Base-by-base conservation (phyloP, 2,888 invertebrate genomes). In the Cremastinae sp. region DNA sequence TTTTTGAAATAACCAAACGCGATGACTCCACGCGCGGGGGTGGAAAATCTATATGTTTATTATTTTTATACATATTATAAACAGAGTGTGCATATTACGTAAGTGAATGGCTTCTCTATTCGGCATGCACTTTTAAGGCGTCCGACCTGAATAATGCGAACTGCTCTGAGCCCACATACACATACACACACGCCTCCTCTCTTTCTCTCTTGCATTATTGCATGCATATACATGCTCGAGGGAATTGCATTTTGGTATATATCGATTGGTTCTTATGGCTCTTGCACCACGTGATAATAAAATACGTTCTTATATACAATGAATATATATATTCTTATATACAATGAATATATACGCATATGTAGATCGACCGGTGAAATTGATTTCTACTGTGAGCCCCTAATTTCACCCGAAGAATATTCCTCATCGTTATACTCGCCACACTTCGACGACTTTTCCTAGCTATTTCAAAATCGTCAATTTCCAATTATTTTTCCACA, bases 71-170 rank as follows among this genome's bases (percentile, higher is more conserved):
- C 54, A 10, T 54, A 22, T 28, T 20, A 10, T 2, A 18, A 12
- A 8, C n/a, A 34, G 16, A 41, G 16, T 53, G 28, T 34, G 34
- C 12, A 36, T 38, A 28, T 81, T 76, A 80, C 74, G 75, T 62
- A 74, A 65, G 81, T 70, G 59, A 74, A 79, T 79, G 84, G 84
- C 82, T 85, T 84, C 84, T 74, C 80, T 78, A 64, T 75, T 72
- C 58, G 65, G 65, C 72, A 72, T 73, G 80, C 84, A 84, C 79
- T 81, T 83, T 51, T 84, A 83, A 74, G 84, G 80, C 74, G 73
- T 84, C 83, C 75, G 84, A 84, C 85, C 84, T 85, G 80, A 78
- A 85, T 85, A 80, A 79, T 79, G 69, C 80, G 71, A 79, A 81
- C 78, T 70, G 73, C 78, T 66, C 68, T 58, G 47, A 68, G 51